Evolutionary conservation across 23 tunicate genomes (phyloP).

Genomic region (Styela plicata): DNA sequence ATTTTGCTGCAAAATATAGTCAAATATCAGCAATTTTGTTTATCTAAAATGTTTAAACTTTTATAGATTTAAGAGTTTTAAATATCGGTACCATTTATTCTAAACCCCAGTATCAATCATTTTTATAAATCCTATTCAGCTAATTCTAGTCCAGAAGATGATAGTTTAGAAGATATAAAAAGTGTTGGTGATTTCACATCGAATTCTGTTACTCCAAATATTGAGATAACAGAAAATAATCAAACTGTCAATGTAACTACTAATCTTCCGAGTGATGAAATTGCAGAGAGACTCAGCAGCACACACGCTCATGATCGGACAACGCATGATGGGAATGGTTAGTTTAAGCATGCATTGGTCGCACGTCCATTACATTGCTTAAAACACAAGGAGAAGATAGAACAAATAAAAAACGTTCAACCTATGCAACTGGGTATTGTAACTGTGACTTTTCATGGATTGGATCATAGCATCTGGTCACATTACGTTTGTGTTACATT

Average conservation of each 20-base stretch:
- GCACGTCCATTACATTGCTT: too few species aligned
- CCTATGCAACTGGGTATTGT: too few species aligned
- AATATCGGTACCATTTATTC: not conserved
- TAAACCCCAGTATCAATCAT: not conserved
- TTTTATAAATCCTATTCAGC: not conserved
- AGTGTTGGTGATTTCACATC: not conserved
- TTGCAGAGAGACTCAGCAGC: not conserved
- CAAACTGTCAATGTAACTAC: not conserved
- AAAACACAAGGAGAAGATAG: too few species aligned
- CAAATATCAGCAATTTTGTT: too few species aligned
- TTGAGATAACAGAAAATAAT: not conserved
- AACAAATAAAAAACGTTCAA: too few species aligned
- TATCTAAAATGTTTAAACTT: too few species aligned
- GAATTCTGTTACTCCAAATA: not conserved
- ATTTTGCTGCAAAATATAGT: too few species aligned
- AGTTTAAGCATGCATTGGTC: too few species aligned
- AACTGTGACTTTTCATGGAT: too few species aligned
- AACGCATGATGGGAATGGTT: not conserved
- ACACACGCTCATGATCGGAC: not conserved
- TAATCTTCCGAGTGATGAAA: not conserved
- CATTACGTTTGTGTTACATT: too few species aligned
- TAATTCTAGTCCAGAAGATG: not conserved
- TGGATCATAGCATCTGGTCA: too few species aligned
- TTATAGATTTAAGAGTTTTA: too few species aligned
- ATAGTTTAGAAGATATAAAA: not conserved